These are phyloP conservation scores for Eutrigla gurnardus DNA, from an alignment of 2,797 vertebrate species.

Conservation along the genomic window DNA sequence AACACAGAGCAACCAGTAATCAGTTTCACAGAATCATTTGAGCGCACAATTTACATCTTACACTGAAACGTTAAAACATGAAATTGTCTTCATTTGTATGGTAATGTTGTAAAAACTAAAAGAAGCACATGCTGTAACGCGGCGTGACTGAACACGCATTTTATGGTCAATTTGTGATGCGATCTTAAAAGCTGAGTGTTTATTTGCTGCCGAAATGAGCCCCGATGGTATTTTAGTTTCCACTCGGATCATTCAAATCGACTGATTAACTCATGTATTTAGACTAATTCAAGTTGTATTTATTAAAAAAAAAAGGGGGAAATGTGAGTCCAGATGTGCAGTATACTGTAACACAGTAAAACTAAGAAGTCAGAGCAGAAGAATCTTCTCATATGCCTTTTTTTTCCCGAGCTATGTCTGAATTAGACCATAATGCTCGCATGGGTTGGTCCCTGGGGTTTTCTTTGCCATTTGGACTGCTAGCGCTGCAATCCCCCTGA, in stretches of 20 bases:
- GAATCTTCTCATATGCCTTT: conserved; percentile 61
- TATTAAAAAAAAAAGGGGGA: conserved; percentile 24
- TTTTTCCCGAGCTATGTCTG: conserved; percentile 59
- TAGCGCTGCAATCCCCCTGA: conserved; percentile 78
- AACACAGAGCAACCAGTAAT: conserved; percentile 79
- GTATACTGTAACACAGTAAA: conserved; percentile 37
- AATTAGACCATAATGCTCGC: conserved; percentile 76
- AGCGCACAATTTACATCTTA: conserved; percentile 76
- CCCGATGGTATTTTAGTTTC: conserved; percentile 59
- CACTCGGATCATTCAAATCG: conserved; percentile 47
- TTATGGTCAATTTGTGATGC: conserved; percentile 73
- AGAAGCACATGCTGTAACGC: conserved; percentile 58
- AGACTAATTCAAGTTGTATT: conserved; percentile 39
- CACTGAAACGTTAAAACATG: conserved; percentile 70
- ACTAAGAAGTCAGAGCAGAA: conserved; percentile 44
- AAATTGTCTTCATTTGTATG: conserved; percentile 81
- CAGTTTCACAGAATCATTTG: conserved; percentile 77
- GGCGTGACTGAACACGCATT: conserved; percentile 65
- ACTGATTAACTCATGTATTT: conserved; percentile 16
- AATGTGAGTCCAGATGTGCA: conserved; percentile 28
- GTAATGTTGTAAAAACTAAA: conserved; percentile 73
- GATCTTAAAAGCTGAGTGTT: conserved; percentile 60
- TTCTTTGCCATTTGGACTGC: conserved; percentile 79
- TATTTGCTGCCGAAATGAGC: conserved; percentile 59
- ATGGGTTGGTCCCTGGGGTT: conserved; percentile 71